phyloP scores from a whole-genome alignment of 1,140 invertebrate species.

The Ceratosolen solmsi region DNA sequence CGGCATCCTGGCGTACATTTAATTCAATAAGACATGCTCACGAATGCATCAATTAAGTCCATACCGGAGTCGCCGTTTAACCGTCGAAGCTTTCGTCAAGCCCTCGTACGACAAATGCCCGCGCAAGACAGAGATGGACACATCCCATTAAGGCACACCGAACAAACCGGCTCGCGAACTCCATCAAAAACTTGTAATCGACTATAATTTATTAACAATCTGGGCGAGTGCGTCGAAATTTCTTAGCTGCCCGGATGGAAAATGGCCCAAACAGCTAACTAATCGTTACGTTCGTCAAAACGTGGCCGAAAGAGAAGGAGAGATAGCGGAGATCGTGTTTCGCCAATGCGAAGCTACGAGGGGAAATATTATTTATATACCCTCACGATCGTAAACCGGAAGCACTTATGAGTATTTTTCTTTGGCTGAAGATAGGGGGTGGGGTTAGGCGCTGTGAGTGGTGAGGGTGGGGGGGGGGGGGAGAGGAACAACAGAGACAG shows the following conservation, averaged over 20 bases:
- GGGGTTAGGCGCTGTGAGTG: neutral
- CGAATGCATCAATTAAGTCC: conserved; percentile 35
- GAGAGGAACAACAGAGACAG: neutral
- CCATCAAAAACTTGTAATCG: conserved; percentile 30
- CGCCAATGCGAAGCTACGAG: neutral
- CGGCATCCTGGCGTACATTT: neutral
- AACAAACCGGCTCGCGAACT: neutral
- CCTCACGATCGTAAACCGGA: conserved; percentile 16
- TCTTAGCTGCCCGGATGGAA: neutral
- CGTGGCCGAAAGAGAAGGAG: neutral
- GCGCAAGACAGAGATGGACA: neutral
- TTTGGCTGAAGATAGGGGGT: neutral
- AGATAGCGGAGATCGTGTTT: neutral
- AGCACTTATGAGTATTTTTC: neutral
- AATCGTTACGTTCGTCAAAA: conserved; percentile 13
- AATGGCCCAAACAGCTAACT: conserved; percentile 17
- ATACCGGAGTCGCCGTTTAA: neutral
- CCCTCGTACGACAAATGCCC: neutral
- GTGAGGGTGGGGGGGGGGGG: too few relatives aligned
- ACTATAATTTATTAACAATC: conserved; percentile 32
- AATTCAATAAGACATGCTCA: conserved; percentile 38
- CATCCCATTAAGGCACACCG: conserved; percentile 6
- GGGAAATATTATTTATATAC: conserved; percentile 33
- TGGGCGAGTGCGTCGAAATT: neutral
- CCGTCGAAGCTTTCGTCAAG: neutral